These are phyloP conservation scores for Scarus forsteni DNA, from an alignment of 2,797 vertebrate species.

Conservation along the genomic window DNA sequence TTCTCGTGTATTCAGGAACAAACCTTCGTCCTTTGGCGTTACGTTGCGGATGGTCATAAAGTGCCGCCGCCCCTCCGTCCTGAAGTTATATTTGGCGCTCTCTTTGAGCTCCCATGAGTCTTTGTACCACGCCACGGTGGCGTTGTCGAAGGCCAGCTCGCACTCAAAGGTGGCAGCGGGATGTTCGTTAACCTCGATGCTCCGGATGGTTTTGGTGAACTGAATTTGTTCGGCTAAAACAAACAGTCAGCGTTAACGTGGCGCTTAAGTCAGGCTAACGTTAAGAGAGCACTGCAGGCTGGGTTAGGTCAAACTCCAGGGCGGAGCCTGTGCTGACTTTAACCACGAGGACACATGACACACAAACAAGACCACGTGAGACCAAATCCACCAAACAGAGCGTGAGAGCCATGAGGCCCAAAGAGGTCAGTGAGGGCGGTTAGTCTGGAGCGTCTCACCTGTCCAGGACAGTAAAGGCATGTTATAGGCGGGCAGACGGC, in stretches of 20 bases:
- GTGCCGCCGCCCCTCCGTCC: slow-evolving; percentile 91
- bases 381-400: slow-evolving; percentile 10
- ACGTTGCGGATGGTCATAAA: slow-evolving; percentile 96
- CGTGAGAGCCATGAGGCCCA: slow-evolving; percentile 25
- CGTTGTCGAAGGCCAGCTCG: slow-evolving; percentile 93
- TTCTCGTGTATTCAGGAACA: slow-evolving; percentile 26
- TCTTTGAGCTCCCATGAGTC: slow-evolving; percentile 90
- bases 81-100: slow-evolving; percentile 93
- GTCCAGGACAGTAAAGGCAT: slow-evolving; percentile 23
- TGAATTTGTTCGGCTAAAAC: slow-evolving; percentile 92
- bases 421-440: slow-evolving; percentile 71
- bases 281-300: background rate
- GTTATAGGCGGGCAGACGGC: slow-evolving; percentile 8
- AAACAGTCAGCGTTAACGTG: slow-evolving; percentile 62
- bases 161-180: slow-evolving; percentile 94
- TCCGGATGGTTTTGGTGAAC: slow-evolving; percentile 94
- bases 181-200: slow-evolving; percentile 92
- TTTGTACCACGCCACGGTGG: slow-evolving; percentile 94
- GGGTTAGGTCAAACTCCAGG: no score
- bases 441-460: slow-evolving; percentile 29
- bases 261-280: background rate
- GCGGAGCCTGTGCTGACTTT: no score
- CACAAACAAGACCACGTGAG: slow-evolving; percentile 18
- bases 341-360: slow-evolving; percentile 21
- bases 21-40: slow-evolving; percentile 95